phyloP scores from a whole-genome alignment of 2,888 invertebrate genomes.

The Sminthurides aquaticus region DNA sequence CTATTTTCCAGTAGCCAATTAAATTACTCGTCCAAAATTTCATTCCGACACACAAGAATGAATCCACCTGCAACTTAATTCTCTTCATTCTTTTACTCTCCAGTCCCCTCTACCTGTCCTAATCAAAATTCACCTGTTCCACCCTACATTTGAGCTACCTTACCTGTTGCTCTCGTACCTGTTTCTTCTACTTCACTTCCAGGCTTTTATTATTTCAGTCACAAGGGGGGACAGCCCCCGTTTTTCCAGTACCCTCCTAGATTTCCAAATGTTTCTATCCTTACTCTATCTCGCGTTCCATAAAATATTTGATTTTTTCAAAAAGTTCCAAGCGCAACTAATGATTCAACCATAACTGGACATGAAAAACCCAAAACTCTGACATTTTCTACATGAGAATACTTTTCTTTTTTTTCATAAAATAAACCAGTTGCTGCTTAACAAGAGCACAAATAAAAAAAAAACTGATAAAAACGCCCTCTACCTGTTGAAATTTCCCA shows the following conservation, averaged over 20 bases:
- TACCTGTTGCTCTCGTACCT: not conserved
- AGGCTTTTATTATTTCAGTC: no score
- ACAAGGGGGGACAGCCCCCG: no score
- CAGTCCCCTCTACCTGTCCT: not conserved
- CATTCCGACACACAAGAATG: conserved; percentile 4
- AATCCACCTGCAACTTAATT: not conserved
- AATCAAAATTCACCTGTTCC: not conserved
- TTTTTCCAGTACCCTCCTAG: no score
- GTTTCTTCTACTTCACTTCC: no score
- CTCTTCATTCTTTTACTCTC: not conserved
- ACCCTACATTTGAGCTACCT: not conserved
- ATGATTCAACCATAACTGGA: no score
- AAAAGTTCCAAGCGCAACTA: no score
- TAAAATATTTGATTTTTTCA: not conserved
- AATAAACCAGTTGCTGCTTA: not conserved
- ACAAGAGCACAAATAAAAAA: not conserved
- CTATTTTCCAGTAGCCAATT: conserved; percentile 1
- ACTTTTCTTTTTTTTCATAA: not conserved
- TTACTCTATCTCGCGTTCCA: not conserved
- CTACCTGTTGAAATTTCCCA: no score
- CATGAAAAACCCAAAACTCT: no score
- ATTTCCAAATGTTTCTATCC: not conserved
- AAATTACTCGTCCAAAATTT: not conserved
- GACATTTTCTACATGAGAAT: no score
- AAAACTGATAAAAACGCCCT: not conserved